Conservation (phyloP, 2,113 vertebrate species). For the Colossoma macropomum region DNA sequence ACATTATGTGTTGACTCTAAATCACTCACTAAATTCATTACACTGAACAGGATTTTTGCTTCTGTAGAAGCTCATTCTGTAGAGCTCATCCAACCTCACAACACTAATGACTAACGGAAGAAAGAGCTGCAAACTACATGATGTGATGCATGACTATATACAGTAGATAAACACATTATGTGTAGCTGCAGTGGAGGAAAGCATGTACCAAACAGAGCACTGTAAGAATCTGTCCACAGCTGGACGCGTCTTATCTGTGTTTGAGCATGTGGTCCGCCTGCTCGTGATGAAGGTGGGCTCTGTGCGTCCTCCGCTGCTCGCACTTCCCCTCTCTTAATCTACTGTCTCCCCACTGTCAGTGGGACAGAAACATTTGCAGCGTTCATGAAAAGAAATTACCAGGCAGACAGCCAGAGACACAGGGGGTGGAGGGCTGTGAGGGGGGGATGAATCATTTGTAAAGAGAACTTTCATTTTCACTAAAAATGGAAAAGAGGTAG, state of each 20-base stretch:
- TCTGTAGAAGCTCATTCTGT: no score
- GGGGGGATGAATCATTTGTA: no score
- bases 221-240: neutral
- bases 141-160: neutral
- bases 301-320: constrained; percentile 33
- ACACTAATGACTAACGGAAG: no score
- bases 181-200: neutral
- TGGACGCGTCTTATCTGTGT: constrained; percentile 39
- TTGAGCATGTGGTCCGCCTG: constrained; percentile 25
- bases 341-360: constrained; percentile 56
- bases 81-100: no score
- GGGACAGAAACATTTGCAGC: constrained; percentile 55
- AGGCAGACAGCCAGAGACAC: constrained; percentile 27
- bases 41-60: no score
- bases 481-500: no score
- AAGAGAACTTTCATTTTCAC: no score
- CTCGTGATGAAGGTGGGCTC: constrained; percentile 15
- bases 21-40: no score
- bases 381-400: constrained; percentile 55
- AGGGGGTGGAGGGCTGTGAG: no score
- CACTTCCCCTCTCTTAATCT: constrained; percentile 55
- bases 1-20: no score
- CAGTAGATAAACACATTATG: neutral
- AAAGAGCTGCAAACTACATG: neutral
- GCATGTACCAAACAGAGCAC: neutral